These are phyloP conservation scores for Aegithalos caudatus DNA, from an alignment of 2,113 vertebrate species.

Conservation along the genomic window DNA sequence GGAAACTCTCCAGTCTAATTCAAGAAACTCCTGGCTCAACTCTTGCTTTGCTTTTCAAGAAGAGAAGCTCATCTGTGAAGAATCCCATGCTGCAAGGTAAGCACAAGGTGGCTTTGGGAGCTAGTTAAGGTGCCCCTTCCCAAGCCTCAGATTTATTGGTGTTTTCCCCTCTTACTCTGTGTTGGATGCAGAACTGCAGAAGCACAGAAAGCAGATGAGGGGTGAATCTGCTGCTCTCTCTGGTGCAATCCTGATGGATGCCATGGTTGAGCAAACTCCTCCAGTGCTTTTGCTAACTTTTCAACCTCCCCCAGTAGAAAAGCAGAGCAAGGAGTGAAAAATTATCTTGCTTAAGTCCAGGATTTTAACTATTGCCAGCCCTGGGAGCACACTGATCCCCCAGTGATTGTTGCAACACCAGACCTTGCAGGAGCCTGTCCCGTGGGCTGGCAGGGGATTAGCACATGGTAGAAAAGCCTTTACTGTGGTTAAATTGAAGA, in stretches of 20 bases:
- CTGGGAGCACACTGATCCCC: accelerated
- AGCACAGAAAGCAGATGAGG: neutral
- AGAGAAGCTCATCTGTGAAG: too few species aligned
- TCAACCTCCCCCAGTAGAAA: neutral
- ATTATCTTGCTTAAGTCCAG: neutral
- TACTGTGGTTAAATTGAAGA: neutral
- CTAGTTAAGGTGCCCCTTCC: too few species aligned
- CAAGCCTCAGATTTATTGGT: too few species aligned
- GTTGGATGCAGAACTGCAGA: too few species aligned
- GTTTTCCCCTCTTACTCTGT: too few species aligned
- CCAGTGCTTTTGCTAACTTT: neutral
- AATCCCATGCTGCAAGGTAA: too few species aligned
- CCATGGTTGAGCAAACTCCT: neutral
- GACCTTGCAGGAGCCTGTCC: neutral
- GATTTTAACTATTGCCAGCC: neutral
- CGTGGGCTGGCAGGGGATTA: neutral
- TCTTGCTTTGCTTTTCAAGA: too few species aligned
- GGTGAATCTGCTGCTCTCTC: neutral
- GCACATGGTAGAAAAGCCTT: neutral
- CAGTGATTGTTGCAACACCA: neutral
- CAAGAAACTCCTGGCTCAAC: too few species aligned
- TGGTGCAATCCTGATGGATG: neutral
- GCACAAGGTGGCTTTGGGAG: too few species aligned
- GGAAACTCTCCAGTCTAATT: too few species aligned
- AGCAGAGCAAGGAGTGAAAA: neutral